phyloP scores from a whole-genome alignment of 1,140 invertebrate genomes.

The Helicoverpa zea region DNA sequence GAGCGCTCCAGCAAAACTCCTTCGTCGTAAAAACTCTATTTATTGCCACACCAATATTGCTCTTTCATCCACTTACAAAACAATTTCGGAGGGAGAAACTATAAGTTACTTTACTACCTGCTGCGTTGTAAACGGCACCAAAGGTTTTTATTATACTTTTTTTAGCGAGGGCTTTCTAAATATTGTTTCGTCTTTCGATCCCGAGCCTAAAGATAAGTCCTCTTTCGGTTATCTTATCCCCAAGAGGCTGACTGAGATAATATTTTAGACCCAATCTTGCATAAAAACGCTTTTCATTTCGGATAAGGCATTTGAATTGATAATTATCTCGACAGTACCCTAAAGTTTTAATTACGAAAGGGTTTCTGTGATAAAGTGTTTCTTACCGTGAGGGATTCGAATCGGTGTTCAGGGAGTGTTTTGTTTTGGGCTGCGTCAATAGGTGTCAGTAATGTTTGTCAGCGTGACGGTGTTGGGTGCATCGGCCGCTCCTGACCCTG shows the following conservation, averaged over 20 bases:
- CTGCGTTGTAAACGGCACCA: constrained; percentile 64
- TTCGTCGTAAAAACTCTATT: constrained; percentile 62
- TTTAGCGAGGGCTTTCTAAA: constrained; percentile 69
- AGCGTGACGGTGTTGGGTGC: constrained; percentile 70
- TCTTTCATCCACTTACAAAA: constrained; percentile 57
- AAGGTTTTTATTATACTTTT: constrained; percentile 66
- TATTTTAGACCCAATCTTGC: constrained; percentile 54
- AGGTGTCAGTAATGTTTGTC: constrained; percentile 44
- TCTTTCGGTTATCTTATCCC: constrained; percentile 74
- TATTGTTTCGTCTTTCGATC: constrained; percentile 65
- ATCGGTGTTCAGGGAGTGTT: constrained; percentile 2
- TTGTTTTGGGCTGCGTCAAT: constrained; percentile 19
- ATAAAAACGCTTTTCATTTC: constrained; percentile 51
- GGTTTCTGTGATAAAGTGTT: constrained; percentile 30
- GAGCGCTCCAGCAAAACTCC: constrained; percentile 49
- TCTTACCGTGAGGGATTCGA: neutral
- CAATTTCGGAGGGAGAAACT: constrained; percentile 55
- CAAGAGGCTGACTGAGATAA: constrained; percentile 65
- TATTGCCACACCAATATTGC: constrained; percentile 67
- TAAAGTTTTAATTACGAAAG: constrained; percentile 43
- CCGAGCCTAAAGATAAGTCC: constrained; percentile 69
- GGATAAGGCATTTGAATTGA: constrained; percentile 23
- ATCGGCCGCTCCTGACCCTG: constrained; percentile 84
- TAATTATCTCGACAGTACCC: constrained; percentile 37
- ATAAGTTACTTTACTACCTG: constrained; percentile 67